A percentile compares a stretch with the other conserved stretches of the same genome.
phyloP scores from a whole-genome alignment of 1,140 invertebrate species.

The Ganaspis sp. region DNA sequence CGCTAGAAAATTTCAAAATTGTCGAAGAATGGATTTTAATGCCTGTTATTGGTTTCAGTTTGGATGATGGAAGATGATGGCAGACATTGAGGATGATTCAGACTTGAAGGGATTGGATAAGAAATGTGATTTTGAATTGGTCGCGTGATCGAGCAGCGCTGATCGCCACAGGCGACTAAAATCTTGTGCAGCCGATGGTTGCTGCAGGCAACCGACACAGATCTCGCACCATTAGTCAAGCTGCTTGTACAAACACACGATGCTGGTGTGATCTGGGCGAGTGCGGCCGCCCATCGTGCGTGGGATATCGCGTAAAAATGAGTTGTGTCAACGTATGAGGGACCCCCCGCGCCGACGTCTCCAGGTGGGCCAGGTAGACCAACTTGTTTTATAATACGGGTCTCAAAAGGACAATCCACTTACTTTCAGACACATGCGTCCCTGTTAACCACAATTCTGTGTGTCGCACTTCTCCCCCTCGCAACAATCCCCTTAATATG shows the following conservation, averaged over 20 bases:
- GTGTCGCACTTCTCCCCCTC: background rate
- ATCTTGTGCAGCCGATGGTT: slow-evolving; percentile 48
- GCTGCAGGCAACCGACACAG: slow-evolving; percentile 52
- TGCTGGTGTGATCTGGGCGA: slow-evolving; percentile 55
- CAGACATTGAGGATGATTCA: slow-evolving; percentile 25
- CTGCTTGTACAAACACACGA: slow-evolving; percentile 51
- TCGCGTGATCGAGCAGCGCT: slow-evolving; percentile 38
- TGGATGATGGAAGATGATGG: background rate
- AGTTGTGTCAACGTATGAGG: slow-evolving; percentile 72
- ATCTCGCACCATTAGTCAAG: slow-evolving; percentile 71
- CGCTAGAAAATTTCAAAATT: too few relatives aligned
- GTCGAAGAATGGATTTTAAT: too few relatives aligned
- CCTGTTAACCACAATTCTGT: background rate
- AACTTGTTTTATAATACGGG: slow-evolving; percentile 55
- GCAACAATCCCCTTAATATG: background rate
- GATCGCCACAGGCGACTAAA: slow-evolving; percentile 55
- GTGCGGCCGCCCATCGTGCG: slow-evolving; percentile 69
- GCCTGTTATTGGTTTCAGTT: background rate
- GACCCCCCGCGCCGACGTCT: slow-evolving; percentile 63
- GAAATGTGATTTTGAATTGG: background rate
- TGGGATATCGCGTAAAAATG: slow-evolving; percentile 73
- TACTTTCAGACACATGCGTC: slow-evolving; percentile 35
- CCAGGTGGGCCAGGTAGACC: slow-evolving; percentile 63
- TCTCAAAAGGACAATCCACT: slow-evolving; percentile 37
- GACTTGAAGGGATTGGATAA: slow-evolving; percentile 34